A percentile compares a stretch with the other conserved stretches of the same genome.
Evolutionary conservation across 1,140 invertebrate species (phyloP).

Genomic region (Aphelinus certus): DNA sequence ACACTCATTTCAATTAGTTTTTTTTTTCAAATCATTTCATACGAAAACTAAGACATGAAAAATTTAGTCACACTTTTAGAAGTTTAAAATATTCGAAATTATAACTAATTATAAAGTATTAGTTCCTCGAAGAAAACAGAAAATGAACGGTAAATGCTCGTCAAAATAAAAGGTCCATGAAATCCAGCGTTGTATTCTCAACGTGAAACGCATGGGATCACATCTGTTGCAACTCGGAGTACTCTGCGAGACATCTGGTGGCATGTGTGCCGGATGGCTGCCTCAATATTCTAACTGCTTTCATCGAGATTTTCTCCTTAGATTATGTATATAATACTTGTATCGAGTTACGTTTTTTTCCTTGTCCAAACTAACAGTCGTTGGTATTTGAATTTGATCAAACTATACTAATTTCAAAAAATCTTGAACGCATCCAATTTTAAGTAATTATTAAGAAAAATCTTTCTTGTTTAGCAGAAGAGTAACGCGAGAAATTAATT

Average conservation of each 20-base stretch:
- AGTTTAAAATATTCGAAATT: no score
- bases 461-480: no score
- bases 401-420: no score
- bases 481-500: no score
- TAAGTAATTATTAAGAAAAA: slow-evolving; percentile 6
- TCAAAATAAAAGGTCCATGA: slow-evolving; percentile 13
- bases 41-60: background rate
- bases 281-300: no score
- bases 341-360: no score
- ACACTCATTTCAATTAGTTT: background rate
- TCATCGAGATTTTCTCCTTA: no score
- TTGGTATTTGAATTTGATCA: no score
- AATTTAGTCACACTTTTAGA: background rate
- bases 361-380: no score
- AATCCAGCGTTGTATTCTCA: no score
- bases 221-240: slow-evolving; percentile 15
- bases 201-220: background rate
- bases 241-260: slow-evolving; percentile 23
- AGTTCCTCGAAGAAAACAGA: no score
- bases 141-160: background rate
- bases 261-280: background rate
- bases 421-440: slow-evolving; percentile 5
- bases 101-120: no score
- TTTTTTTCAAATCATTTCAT: background rate
- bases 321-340: background rate